Base-by-base conservation (phyloP, 2,113 vertebrate genomes). In the Prolemur simus region DNA sequence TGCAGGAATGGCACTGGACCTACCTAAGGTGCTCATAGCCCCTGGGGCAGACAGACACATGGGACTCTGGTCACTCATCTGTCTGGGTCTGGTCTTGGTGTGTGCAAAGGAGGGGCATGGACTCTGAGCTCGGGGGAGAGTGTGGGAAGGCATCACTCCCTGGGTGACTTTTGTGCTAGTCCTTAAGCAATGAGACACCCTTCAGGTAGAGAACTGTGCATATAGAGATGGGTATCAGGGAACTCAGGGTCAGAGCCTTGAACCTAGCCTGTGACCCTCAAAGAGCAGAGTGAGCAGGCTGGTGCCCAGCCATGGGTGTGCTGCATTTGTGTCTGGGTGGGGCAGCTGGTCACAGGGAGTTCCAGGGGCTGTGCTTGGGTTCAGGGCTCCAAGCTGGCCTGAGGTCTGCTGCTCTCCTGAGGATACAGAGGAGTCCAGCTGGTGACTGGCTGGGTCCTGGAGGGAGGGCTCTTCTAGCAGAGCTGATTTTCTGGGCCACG, bases 31-130 rank as follows among this genome's bases (percentile, higher is more conserved):
- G 12, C 21, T 87, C 37, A 64, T 3, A 23, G 18, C 60, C 11
- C 1, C 49, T 63, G 13, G 47, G 42, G 21, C 39, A 85, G 76
- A 34, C 56, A 45, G 91, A 18, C 68, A 54, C 21, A 5, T 4
- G 54, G 45, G 29, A 49, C 54, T 73, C 27, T 86, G 86, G 69
- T 47, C 39, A 47, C 89, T 29, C 21, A 0, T 66, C n/a, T 91
- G 42, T 74, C 66, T 89, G 77, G 17, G 73, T 93, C 47, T 86
- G 42, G 58, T 89, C 45, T 92, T 96, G 73, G 58, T 89, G 10
- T 76, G 76, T 76, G 47, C 56, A 7, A 7, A 60, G 52, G 60
- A 92, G 20, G 8, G 14, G 7, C 13, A 2, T 29, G 29, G 20
- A 14, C 60, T 93, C 73, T 94, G 63, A 76, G 78, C 66, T 87